Conservation (phyloP, 1,140 invertebrate genomes). For the Cecropterus lyciades region DNA sequence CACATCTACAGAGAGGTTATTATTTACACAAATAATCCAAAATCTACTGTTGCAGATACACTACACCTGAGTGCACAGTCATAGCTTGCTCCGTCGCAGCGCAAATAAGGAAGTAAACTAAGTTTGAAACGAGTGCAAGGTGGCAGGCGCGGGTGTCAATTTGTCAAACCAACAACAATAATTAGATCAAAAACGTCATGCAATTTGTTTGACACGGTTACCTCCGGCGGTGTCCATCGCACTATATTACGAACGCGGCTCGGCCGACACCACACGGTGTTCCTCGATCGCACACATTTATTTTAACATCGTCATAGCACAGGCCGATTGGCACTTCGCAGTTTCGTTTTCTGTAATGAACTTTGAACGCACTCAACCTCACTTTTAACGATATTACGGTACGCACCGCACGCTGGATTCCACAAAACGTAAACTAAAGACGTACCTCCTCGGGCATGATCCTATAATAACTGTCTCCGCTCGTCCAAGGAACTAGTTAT, state of each 20-base stretch:
- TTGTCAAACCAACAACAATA: constrained; percentile 47
- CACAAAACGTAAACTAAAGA: constrained; percentile 76
- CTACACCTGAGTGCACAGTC: constrained; percentile 15
- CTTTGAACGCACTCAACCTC: constrained; percentile 68
- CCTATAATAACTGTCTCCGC: constrained; percentile 82
- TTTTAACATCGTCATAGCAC: constrained; percentile 70
- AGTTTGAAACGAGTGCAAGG: constrained; percentile 60
- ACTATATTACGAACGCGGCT: constrained; percentile 58
- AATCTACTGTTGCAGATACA: constrained; percentile 43
- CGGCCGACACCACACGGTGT: constrained; percentile 67
- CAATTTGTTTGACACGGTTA: constrained; percentile 69
- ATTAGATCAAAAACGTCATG: constrained; percentile 60
- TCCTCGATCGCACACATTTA: constrained; percentile 70
- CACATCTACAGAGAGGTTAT: constrained; percentile 49
- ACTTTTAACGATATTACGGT: constrained; percentile 50
- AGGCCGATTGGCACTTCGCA: constrained; percentile 60
- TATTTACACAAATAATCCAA: constrained; percentile 47
- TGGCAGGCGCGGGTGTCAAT: constrained; percentile 60
- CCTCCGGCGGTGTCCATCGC: constrained; percentile 80
- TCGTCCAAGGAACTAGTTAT: constrained; percentile 84
- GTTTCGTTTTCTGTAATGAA: constrained; percentile 56
- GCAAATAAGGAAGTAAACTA: constrained; percentile 31
- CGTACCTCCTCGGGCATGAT: constrained; percentile 84
- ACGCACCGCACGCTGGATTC: constrained; percentile 60
- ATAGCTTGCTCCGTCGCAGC: constrained; percentile 12